Evolutionary conservation across 2,888 invertebrate species (phyloP).

Genomic region (Teleogryllus oceanicus): DNA sequence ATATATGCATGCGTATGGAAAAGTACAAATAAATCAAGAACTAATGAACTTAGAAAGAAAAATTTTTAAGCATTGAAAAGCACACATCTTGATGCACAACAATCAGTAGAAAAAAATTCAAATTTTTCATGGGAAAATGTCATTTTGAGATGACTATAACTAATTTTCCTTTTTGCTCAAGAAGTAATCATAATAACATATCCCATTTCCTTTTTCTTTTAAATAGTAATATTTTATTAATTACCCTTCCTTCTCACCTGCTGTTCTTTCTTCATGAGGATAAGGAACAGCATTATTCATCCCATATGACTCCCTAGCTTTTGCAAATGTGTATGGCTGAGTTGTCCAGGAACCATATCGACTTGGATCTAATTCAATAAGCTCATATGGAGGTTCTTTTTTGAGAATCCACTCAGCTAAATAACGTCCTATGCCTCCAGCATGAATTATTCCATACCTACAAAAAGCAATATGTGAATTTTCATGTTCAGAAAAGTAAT

Average conservation of each 20-base stretch:
- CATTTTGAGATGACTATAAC: too few species aligned
- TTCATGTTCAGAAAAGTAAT: neutral
- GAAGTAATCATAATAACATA: too few species aligned
- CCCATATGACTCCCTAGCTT: neutral
- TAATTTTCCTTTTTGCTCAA: too few species aligned
- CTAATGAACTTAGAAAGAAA: too few species aligned
- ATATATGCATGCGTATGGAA: too few species aligned
- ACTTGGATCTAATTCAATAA: neutral
- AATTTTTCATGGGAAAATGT: too few species aligned
- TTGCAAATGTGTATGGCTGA: neutral
- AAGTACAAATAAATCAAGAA: too few species aligned
- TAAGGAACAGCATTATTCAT: neutral
- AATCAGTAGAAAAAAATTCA: too few species aligned
- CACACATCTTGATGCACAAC: too few species aligned
- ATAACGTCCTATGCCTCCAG: neutral
- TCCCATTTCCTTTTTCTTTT: too few species aligned
- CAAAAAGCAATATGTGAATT: neutral
- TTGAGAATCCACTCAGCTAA: neutral
- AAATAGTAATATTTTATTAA: too few species aligned
- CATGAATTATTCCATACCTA: neutral
- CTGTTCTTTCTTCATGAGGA: neutral
- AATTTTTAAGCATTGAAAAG: too few species aligned
- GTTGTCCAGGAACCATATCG: neutral
- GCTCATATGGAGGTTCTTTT: neutral
- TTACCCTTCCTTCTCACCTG: neutral